Conservation (phyloP, 2,797 vertebrate genomes). For the Myotis pilosus region DNA sequence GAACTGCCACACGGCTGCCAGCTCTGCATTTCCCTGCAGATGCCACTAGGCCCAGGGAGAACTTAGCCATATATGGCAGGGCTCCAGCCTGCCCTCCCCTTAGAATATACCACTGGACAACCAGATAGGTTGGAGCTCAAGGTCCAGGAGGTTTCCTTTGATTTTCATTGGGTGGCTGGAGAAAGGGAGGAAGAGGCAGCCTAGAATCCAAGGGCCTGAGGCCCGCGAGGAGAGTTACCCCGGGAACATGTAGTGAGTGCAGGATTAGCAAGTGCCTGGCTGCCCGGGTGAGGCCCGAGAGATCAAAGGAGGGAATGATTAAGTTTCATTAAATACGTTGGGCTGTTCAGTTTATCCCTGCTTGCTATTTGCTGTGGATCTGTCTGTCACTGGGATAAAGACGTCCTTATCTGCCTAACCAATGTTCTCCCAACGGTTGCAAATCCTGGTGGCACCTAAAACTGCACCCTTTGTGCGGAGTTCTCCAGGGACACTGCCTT, state of each 20-base stretch:
- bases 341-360: not conserved
- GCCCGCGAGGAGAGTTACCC: not conserved
- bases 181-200: not conserved
- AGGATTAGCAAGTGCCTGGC: not conserved
- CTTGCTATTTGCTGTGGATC: not conserved
- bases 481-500: not conserved
- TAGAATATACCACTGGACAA: not conserved
- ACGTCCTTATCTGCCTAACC: not conserved
- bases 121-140: not conserved
- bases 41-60: not conserved
- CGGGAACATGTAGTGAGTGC: not conserved
- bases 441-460: not conserved
- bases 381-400: not conserved
- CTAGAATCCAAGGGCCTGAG: not conserved
- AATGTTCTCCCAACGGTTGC: not conserved
- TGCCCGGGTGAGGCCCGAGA: not conserved
- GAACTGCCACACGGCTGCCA: slow-evolving; percentile 16
- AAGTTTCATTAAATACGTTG: not conserved
- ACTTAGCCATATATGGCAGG: slow-evolving; percentile 21
- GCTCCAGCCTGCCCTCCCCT: not conserved
- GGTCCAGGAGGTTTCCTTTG: not conserved
- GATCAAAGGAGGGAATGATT: not conserved
- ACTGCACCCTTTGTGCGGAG: not conserved
- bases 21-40: not conserved
- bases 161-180: not conserved